These are phyloP conservation scores for Oreotragus oreotragus DNA, from an alignment of 2,113 vertebrate species.

Conservation along the genomic window DNA sequence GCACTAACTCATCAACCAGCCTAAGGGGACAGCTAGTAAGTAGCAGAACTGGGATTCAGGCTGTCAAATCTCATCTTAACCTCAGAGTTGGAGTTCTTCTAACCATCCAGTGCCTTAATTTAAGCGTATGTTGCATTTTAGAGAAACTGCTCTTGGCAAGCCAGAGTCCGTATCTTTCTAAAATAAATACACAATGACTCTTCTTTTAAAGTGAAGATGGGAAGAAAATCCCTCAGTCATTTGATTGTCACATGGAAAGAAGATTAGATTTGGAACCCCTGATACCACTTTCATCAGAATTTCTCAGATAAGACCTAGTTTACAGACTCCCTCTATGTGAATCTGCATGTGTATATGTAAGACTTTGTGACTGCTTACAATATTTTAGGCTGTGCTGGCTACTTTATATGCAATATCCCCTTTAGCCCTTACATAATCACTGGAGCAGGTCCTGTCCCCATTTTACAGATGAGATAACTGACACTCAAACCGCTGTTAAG, in stretches of 20 bases:
- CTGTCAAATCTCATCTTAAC: neutral
- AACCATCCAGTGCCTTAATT: neutral
- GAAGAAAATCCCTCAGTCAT: neutral
- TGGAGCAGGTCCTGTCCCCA: neutral
- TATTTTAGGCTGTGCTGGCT: neutral
- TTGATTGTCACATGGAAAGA: neutral
- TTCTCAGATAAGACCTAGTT: neutral
- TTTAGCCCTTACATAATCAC: neutral
- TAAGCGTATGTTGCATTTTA: neutral
- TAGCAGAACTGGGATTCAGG: neutral
- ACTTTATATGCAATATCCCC: neutral
- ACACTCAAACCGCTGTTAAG: neutral
- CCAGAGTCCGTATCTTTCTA: neutral
- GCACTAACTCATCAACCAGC: neutral
- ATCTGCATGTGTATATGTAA: neutral
- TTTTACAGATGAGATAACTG: neutral
- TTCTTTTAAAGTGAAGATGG: neutral
- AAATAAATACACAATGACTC: neutral
- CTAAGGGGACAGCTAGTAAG: neutral
- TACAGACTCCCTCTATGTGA: neutral
- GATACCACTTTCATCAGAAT: neutral
- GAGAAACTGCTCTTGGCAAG: neutral
- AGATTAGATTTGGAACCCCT: constrained; percentile 5
- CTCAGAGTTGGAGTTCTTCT: neutral
- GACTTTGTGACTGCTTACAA: neutral